Percentiles rank a stretch among this genome's conserved stretches.
Conservation (phyloP, 2,888 invertebrate genomes). For the Macrophya alboannulata region DNA sequence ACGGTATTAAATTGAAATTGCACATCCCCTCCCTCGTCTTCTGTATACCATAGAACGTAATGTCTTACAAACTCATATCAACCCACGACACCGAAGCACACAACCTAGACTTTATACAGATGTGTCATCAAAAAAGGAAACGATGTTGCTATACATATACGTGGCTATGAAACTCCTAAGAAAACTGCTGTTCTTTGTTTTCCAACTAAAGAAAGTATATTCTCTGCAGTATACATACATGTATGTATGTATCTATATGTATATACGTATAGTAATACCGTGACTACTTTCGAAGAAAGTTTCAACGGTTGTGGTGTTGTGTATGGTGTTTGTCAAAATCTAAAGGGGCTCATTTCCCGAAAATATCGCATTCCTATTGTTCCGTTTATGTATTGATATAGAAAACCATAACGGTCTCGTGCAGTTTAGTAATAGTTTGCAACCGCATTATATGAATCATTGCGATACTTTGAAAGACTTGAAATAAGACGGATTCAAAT, state of each 20-base stretch:
- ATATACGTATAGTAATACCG: not conserved
- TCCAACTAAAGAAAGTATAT: conserved; percentile 35
- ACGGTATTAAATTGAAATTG: conserved; percentile 54
- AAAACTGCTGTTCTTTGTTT: conserved; percentile 51
- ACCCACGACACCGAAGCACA: not conserved
- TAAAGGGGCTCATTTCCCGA: not conserved
- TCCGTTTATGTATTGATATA: not conserved
- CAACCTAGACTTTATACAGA: conserved; percentile 40
- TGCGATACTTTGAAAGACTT: not conserved
- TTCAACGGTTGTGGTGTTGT: not conserved
- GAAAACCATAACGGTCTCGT: not conserved
- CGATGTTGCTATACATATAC: not conserved
- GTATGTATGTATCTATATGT: not conserved
- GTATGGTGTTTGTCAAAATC: conserved; percentile 36
- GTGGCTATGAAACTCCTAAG: conserved; percentile 38
- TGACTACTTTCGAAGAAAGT: conserved; percentile 17
- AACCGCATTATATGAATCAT: not conserved
- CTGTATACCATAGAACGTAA: not conserved
- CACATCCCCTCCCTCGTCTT: not conserved
- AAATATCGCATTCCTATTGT: not conserved
- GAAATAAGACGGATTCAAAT: not conserved
- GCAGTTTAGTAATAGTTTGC: too few species aligned
- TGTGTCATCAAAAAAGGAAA: conserved; percentile 45
- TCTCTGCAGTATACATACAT: not conserved
- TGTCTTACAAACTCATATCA: conserved; percentile 51